These are phyloP conservation scores for Enteromius anoplus DNA, from an alignment of 2,797 vertebrate genomes.

Conservation along the genomic window DNA sequence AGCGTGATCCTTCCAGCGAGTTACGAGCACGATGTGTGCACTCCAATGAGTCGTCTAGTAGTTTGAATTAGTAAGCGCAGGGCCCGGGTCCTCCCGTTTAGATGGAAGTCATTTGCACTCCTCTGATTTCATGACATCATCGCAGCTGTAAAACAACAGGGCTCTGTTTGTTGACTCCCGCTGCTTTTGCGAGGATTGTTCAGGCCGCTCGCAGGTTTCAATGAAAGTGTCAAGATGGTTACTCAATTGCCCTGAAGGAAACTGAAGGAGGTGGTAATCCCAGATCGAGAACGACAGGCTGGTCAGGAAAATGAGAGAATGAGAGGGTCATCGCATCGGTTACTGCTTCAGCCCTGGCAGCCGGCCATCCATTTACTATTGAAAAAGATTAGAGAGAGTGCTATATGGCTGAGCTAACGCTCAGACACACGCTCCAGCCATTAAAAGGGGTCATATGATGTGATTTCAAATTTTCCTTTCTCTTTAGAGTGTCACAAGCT, in stretches of 20 bases:
- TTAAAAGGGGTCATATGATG: not conserved
- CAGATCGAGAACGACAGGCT: constrained; percentile 37
- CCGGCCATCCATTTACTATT: constrained; percentile 32
- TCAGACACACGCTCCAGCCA: not conserved
- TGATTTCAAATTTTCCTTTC: too few relatives aligned
- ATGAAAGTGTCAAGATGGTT: constrained; percentile 37
- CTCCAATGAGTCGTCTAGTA: constrained; percentile 23
- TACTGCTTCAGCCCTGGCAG: constrained; percentile 36
- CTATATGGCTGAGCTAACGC: not conserved
- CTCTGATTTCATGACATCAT: constrained; percentile 60
- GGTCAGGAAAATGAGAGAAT: not conserved
- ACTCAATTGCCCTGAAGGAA: constrained; percentile 14
- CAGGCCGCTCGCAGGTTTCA: constrained; percentile 38
- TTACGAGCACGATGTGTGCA: not conserved
- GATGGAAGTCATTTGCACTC: constrained; percentile 56
- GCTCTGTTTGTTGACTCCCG: constrained; percentile 55
- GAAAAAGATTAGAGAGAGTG: not conserved
- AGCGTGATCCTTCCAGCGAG: constrained; percentile 11
- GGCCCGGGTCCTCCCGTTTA: constrained; percentile 44
- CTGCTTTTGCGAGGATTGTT: constrained; percentile 43
- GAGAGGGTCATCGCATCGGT: constrained; percentile 17
- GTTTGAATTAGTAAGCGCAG: constrained; percentile 35
- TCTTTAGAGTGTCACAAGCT: too few relatives aligned
- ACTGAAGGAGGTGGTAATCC: constrained; percentile 41
- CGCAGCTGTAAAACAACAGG: constrained; percentile 61